Percentiles rank a stretch among this genome's conserved stretches.
Evolutionary conservation across 2,113 vertebrate species (phyloP).

Genomic region (Lophura nycthemera): DNA sequence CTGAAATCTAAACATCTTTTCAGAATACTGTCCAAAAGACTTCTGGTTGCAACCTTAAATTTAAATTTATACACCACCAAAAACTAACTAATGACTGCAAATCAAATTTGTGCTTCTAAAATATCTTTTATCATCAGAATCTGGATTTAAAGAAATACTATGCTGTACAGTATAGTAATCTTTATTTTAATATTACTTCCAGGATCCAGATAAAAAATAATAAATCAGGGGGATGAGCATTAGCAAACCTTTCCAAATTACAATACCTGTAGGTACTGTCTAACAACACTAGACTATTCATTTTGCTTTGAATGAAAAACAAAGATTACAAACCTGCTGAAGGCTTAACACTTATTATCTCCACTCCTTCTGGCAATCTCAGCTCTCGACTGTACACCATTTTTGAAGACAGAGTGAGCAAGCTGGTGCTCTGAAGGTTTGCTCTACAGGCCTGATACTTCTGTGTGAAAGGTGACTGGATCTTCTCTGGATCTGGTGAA

Average conservation of each 20-base stretch:
- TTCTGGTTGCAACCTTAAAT: neutral
- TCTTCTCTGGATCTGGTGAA: conserved; percentile 82
- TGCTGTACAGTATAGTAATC: neutral
- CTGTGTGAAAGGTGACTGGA: conserved; percentile 78
- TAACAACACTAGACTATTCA: neutral
- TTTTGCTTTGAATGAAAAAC: neutral
- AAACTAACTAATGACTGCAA: neutral
- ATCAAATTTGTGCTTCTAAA: neutral
- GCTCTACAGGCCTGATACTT: conserved; percentile 86
- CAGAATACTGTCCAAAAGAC: neutral
- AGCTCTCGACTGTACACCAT: conserved; percentile 91
- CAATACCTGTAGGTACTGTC: neutral
- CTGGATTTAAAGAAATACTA: neutral
- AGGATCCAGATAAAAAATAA: rapidly evolving
- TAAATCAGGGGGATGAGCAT: neutral
- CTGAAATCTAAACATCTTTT: neutral
- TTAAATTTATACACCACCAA: neutral
- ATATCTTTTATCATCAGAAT: neutral
- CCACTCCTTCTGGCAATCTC: conserved; percentile 88
- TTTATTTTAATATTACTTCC: neutral
- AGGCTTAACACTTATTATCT: conserved; percentile 90
- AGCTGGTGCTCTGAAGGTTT: conserved; percentile 93
- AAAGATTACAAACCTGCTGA: conserved; percentile 89
- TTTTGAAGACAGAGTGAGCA: conserved; percentile 86
- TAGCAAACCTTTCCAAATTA: neutral